Evolutionary conservation across 2,888 invertebrate species (phyloP).

Genomic region (Drosophila anceps): DNA sequence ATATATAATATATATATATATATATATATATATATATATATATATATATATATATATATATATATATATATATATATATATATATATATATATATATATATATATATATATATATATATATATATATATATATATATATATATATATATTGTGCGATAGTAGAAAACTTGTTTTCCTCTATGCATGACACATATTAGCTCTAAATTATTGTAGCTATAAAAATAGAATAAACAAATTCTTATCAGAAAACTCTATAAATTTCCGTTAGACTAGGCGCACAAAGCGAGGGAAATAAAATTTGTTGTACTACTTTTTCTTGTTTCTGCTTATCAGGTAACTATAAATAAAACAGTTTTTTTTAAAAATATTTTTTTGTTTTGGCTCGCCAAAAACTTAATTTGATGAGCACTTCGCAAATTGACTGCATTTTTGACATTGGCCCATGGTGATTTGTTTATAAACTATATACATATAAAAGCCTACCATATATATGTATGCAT

Average conservation of each 20-base stretch:
- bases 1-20: background rate
- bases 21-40: background rate
- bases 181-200: background rate
- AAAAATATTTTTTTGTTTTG: background rate
- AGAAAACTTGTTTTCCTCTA: background rate
- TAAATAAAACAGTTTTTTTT: background rate
- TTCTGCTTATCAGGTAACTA: slow-evolving; percentile 28
- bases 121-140: background rate
- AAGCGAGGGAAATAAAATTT: background rate
- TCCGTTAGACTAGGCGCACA: background rate
- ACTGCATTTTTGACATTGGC: slow-evolving; percentile 67
- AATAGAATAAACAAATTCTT: slow-evolving; percentile 5
- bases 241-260: slow-evolving; percentile 17
- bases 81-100: too few species aligned
- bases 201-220: slow-evolving; percentile 2
- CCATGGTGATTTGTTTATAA: slow-evolving; percentile 44
- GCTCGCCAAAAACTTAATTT: slow-evolving; percentile 11
- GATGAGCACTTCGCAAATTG: slow-evolving; percentile 19
- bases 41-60: background rate
- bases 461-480: slow-evolving; percentile 10
- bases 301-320: background rate
- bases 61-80: background rate
- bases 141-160: background rate
- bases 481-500: slow-evolving; percentile 10
- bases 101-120: background rate